Conservation (phyloP, 2,797 vertebrate species). For the Manis crassicaudata region DNA sequence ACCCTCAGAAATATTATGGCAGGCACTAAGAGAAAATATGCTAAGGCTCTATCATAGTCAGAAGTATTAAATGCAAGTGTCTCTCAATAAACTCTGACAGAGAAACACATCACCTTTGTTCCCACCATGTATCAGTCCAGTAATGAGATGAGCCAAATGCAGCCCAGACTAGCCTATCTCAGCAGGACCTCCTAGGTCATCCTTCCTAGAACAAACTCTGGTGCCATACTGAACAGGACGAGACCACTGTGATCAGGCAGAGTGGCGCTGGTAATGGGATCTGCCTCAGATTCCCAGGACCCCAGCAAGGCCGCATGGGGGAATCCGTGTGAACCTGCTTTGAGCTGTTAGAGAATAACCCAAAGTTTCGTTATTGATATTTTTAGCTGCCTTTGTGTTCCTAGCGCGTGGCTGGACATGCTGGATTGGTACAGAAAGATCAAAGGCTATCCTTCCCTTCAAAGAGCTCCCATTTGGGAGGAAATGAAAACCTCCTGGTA, state of each 20-base stretch:
- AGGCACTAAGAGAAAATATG: not conserved
- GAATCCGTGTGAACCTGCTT: conserved; percentile 43
- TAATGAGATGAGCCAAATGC: not conserved
- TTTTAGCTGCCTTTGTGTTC: conserved; percentile 45
- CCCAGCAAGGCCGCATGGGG: rapidly evolving
- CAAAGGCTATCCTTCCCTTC: conserved; percentile 40
- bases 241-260: not conserved
- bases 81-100: not conserved
- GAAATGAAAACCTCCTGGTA: conserved; percentile 47
- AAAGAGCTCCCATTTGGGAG: not conserved
- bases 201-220: conserved; percentile 63
- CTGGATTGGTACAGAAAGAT: conserved; percentile 18
- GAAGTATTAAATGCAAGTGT: not conserved
- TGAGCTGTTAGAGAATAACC: not conserved
- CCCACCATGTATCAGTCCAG: not conserved
- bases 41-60: not conserved
- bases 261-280: not conserved
- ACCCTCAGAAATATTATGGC: not conserved
- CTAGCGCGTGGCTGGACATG: not conserved
- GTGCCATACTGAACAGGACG: not conserved
- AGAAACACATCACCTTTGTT: not conserved
- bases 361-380: conserved; percentile 32
- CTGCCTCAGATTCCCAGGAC: conserved; percentile 60
- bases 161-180: not conserved
- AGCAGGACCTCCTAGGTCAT: conserved; percentile 13